Evolutionary conservation across 2,113 vertebrate genomes (phyloP).

Genomic region (Capreolus pygargus): DNA sequence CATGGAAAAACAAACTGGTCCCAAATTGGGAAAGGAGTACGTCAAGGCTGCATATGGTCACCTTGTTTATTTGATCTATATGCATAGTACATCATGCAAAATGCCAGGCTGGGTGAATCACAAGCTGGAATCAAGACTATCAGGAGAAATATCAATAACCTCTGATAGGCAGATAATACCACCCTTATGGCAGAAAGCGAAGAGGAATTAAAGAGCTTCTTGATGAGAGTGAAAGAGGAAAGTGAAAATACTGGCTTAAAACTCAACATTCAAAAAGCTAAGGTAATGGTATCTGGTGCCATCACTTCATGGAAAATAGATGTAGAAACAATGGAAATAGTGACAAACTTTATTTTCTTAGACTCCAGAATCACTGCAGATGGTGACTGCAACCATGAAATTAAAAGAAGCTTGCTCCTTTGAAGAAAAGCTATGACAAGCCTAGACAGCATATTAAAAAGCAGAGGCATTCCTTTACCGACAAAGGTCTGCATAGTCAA

Average conservation of each 20-base stretch:
- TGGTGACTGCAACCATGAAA: not conserved
- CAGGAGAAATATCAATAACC: not conserved
- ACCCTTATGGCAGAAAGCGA: not conserved
- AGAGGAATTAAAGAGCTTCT: not conserved
- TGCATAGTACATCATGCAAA: not conserved
- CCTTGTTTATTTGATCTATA: not conserved
- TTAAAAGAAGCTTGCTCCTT: not conserved
- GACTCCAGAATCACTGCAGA: not conserved
- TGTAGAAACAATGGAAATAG: not conserved
- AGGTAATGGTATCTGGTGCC: not conserved
- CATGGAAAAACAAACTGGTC: not conserved
- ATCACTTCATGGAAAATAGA: not conserved
- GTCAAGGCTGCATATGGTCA: not conserved
- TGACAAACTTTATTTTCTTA: not conserved
- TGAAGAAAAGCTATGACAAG: not conserved
- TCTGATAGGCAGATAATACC: not conserved
- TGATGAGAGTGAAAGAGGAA: not conserved
- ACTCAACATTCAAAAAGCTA: not conserved
- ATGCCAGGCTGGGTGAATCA: not conserved
- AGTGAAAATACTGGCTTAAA: not conserved
- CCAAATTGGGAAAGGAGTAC: not conserved
- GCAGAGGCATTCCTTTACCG: not conserved
- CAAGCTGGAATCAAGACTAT: not conserved
- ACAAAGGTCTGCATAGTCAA: not conserved
- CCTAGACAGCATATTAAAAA: not conserved